These are phyloP conservation scores for Syngnathoides biaculeatus DNA, from an alignment of 2,113 vertebrate genomes.

Conservation along the genomic window DNA sequence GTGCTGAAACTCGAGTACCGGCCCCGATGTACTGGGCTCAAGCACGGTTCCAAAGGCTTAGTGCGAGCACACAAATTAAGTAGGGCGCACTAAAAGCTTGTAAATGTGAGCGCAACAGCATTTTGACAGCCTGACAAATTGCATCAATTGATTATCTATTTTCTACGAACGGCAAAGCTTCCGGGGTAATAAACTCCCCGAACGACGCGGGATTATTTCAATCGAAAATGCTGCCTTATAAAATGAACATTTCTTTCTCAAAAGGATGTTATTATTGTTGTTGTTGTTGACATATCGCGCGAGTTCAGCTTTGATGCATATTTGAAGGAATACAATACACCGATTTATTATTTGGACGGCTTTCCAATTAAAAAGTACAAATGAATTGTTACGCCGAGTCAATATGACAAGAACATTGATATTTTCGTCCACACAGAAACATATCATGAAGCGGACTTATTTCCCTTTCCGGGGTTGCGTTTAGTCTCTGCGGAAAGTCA, in stretches of 20 bases:
- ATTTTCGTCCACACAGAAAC: background rate
- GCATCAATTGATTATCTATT: too few species aligned
- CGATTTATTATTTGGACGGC: background rate
- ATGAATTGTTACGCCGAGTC: background rate
- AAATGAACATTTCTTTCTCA: background rate
- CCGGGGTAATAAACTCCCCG: background rate
- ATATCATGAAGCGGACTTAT: background rate
- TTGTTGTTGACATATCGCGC: background rate
- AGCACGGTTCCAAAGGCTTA: too few species aligned
- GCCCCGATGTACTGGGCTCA: too few species aligned
- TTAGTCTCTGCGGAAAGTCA: background rate
- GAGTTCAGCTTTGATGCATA: background rate
- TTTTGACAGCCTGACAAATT: too few species aligned
- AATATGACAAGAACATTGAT: background rate
- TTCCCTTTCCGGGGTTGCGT: background rate
- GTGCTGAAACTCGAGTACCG: too few species aligned
- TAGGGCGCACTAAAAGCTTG: too few species aligned
- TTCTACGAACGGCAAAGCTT: too few species aligned
- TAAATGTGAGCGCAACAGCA: too few species aligned
- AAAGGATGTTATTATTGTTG: too few species aligned
- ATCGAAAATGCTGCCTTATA: background rate
- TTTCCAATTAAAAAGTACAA: too few species aligned
- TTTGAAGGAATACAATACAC: background rate
- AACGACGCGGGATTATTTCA: too few species aligned
- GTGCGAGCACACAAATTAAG: too few species aligned